phyloP scores from a whole-genome alignment of 2,797 vertebrate genomes.

The Rousettus madagascariensis region DNA sequence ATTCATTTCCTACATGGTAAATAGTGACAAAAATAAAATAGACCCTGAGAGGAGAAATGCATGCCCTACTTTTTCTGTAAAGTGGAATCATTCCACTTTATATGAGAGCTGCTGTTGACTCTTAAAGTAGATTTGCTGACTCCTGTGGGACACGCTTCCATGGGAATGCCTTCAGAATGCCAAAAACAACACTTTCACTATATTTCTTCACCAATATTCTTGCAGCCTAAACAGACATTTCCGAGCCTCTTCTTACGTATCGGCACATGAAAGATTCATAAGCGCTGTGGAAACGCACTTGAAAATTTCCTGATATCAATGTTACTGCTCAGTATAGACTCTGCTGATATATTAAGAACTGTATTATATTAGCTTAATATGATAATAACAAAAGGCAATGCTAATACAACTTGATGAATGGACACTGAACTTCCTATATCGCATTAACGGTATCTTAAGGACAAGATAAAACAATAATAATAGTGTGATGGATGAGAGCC shows the following conservation, averaged over 20 bases:
- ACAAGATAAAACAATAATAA: conserved; percentile 65
- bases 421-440: conserved; percentile 64
- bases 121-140: conserved; percentile 62
- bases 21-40: background rate
- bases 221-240: conserved; percentile 70
- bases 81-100: background rate
- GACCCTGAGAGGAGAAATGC: background rate
- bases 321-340: conserved; percentile 67
- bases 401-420: conserved; percentile 83
- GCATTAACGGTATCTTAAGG: conserved; percentile 79
- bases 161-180: background rate
- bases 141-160: background rate
- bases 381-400: conserved; percentile 66
- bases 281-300: conserved; percentile 65
- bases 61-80: background rate
- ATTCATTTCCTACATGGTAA: background rate
- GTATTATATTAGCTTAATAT: conserved; percentile 79
- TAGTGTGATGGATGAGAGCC: conserved; percentile 79
- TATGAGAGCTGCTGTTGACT: conserved; percentile 45
- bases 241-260: conserved; percentile 68
- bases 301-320: conserved; percentile 75
- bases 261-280: conserved; percentile 68
- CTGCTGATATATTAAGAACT: conserved; percentile 70
- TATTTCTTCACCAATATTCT: conserved; percentile 28
- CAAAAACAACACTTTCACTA: conserved; percentile 70